A percentile compares a stretch with the other conserved stretches of the same genome.
Evolutionary conservation across 2,797 vertebrate species (phyloP).

Genomic region (Crocidura indochinensis): DNA sequence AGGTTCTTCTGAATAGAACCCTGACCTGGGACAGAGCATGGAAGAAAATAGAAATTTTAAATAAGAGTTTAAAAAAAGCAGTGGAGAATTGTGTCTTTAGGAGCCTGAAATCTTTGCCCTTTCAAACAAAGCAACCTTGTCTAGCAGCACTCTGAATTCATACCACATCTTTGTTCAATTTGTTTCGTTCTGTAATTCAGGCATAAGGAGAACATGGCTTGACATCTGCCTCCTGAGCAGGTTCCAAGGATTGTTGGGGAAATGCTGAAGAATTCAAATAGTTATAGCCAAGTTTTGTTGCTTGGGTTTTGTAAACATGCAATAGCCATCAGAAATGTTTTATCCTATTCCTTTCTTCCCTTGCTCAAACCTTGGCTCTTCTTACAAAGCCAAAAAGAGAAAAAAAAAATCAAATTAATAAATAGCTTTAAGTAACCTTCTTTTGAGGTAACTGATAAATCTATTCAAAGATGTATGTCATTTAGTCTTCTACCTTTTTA

Average conservation of each 20-base stretch:
- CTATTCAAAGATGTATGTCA: no score
- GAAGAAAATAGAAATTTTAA: background rate
- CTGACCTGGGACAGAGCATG: background rate
- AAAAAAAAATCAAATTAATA: background rate
- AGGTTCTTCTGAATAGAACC: background rate
- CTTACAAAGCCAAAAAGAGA: background rate
- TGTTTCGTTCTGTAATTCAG: conserved; percentile 21
- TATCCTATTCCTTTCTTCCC: background rate
- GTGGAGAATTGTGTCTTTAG: background rate
- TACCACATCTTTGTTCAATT: background rate
- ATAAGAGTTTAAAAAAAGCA: background rate
- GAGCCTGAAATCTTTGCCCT: conserved; percentile 15
- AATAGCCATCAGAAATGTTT: background rate
- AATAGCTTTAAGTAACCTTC: background rate
- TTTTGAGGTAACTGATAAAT: background rate
- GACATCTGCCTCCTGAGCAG: background rate
- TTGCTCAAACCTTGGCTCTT: background rate
- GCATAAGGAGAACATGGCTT: background rate
- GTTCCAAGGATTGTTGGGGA: background rate
- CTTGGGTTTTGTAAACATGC: background rate
- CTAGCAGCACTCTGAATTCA: conserved; percentile 9
- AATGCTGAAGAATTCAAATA: background rate
- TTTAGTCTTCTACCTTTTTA: background rate
- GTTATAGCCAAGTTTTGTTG: background rate
- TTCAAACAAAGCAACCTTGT: background rate